These are phyloP conservation scores for Drosophila prostipennis DNA, from an alignment of 2,888 invertebrate genomes.

Conservation along the genomic window DNA sequence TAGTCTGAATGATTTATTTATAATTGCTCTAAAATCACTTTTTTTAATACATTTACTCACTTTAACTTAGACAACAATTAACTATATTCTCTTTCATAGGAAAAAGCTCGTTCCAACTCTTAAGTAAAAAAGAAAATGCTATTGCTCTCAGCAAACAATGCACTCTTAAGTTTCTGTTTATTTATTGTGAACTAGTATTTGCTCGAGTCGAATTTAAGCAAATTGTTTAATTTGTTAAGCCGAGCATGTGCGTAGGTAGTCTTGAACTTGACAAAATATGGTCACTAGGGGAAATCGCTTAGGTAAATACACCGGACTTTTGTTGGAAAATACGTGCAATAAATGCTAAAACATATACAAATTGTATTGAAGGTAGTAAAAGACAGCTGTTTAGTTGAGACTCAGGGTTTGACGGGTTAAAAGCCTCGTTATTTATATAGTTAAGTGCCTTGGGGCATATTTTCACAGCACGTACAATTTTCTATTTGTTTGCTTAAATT, in stretches of 20 bases:
- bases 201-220: slow-evolving; percentile 9
- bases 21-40: neutral
- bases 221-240: slow-evolving; percentile 28
- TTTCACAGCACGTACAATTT: slow-evolving; percentile 9
- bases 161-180: slow-evolving; percentile 12
- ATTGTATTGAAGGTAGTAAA: slow-evolving; percentile 26
- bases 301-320: slow-evolving; percentile 6
- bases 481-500: slow-evolving; percentile 1
- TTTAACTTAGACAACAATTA: neutral
- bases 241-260: slow-evolving; percentile 22
- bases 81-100: neutral
- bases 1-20: neutral
- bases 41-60: neutral
- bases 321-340: slow-evolving; percentile 23
- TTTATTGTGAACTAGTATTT: slow-evolving; percentile 20
- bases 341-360: slow-evolving; percentile 16
- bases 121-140: neutral
- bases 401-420: slow-evolving; percentile 23
- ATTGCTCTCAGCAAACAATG: slow-evolving; percentile 3
- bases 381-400: slow-evolving; percentile 31
- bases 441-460: slow-evolving; percentile 5
- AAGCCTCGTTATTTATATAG: slow-evolving; percentile 19
- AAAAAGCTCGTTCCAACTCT: slow-evolving; percentile 1
- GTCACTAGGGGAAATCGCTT: slow-evolving; percentile 32
- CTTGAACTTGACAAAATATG: slow-evolving; percentile 37